phyloP scores from a whole-genome alignment of 1,140 invertebrate species.

The Drosophila bifasciata region DNA sequence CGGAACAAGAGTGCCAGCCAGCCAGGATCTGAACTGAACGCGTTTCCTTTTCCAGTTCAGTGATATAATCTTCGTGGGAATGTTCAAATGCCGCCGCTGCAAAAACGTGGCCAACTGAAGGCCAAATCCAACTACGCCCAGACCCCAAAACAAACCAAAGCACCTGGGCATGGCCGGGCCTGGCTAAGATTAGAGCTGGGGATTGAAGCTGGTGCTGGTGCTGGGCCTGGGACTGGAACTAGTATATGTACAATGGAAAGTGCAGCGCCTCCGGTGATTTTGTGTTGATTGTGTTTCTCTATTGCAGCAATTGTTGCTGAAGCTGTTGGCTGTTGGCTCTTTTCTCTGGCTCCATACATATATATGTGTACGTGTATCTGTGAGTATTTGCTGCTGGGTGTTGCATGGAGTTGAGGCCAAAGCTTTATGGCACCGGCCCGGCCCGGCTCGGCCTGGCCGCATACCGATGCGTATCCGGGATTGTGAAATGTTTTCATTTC shows the following conservation, averaged over 20 bases:
- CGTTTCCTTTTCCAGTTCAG: slow-evolving; percentile 36
- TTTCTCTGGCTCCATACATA: slow-evolving; percentile 27
- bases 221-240: too few species aligned
- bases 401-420: slow-evolving; percentile 43
- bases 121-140: slow-evolving; percentile 18
- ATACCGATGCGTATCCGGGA: slow-evolving; percentile 81
- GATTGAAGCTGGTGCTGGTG: too few species aligned
- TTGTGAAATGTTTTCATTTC: slow-evolving; percentile 81
- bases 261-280: slow-evolving; percentile 42
- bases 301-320: slow-evolving; percentile 29
- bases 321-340: slow-evolving; percentile 9
- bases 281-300: slow-evolving; percentile 19
- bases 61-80: slow-evolving; percentile 50
- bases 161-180: too few species aligned
- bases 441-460: slow-evolving; percentile 52
- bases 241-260: slow-evolving; percentile 43
- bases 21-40: slow-evolving; percentile 18
- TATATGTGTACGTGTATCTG: slow-evolving; percentile 20
- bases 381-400: slow-evolving; percentile 17
- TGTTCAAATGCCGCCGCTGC: slow-evolving; percentile 13
- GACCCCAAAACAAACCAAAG: slow-evolving; percentile 10
- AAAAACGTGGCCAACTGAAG: slow-evolving; percentile 52
- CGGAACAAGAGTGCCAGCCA: slow-evolving; percentile 14
- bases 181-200: slow-evolving; percentile 10
- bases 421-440: slow-evolving; percentile 61